phyloP scores from a whole-genome alignment of 37 sponge, comb jelly and placozoan genomes.

The Lycopodina hypogea region DNA sequence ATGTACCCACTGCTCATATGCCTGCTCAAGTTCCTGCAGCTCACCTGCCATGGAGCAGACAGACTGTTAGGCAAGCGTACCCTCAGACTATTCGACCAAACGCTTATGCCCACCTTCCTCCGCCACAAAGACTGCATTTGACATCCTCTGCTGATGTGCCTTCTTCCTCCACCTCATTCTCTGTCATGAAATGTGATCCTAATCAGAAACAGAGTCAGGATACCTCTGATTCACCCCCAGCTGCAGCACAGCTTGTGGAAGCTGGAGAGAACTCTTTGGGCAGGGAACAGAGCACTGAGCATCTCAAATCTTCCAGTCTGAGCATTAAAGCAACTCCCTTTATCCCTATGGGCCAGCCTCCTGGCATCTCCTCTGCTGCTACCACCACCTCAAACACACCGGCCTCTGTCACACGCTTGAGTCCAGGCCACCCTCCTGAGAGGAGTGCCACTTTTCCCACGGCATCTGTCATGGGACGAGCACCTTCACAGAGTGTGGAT shows the following conservation, averaged over 20 bases:
- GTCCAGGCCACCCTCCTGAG: too few relatives aligned
- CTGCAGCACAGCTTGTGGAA: background rate
- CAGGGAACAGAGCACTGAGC: background rate
- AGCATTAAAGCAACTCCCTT: constrained; percentile 37
- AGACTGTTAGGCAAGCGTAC: background rate
- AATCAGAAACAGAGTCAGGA: background rate
- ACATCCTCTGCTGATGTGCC: too few relatives aligned
- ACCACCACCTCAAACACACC: background rate
- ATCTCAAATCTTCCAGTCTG: constrained; percentile 9
- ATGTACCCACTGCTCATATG: background rate
- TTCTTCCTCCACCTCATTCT: too few relatives aligned
- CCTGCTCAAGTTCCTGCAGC: too few relatives aligned
- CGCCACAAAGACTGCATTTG: too few relatives aligned
- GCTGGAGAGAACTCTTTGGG: background rate
- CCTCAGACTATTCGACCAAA: background rate
- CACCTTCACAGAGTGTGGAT: too few relatives aligned
- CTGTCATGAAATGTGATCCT: background rate
- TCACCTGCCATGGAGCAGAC: background rate
- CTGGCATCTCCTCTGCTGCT: background rate
- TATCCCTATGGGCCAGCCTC: constrained; percentile 11
- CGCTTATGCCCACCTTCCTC: background rate
- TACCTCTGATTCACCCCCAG: background rate
- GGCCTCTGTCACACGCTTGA: background rate
- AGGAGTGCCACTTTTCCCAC: too few relatives aligned
- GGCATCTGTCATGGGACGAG: too few relatives aligned